Percentiles rank a stretch among this genome's conserved stretches.
Conservation (phyloP, 2,113 vertebrate genomes). For the Apteryx owenii region DNA sequence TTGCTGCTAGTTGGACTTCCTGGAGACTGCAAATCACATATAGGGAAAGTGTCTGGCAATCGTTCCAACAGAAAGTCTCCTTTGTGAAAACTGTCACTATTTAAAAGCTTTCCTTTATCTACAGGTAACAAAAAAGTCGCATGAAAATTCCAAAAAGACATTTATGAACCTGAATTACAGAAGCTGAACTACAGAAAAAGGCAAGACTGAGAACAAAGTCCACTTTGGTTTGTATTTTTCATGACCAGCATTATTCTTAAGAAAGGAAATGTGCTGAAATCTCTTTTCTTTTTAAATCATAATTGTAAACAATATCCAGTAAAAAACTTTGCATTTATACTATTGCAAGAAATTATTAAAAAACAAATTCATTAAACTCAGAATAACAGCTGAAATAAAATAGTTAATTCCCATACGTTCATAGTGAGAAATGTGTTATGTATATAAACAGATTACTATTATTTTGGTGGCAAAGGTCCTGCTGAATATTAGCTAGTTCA, state of each 20-base stretch:
- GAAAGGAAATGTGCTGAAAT: background rate
- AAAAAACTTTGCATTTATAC: background rate
- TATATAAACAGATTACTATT: background rate
- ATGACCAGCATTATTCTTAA: background rate
- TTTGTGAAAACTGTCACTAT: background rate
- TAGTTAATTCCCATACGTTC: background rate
- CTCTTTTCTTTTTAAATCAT: background rate
- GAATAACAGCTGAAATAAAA: background rate
- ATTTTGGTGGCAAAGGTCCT: background rate
- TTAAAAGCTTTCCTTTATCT: background rate
- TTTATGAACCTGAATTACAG: background rate
- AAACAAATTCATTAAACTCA: background rate
- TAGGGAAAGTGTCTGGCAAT: background rate
- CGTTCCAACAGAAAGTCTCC: background rate
- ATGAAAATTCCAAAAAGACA: background rate
- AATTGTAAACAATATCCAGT: background rate
- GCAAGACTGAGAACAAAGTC: background rate
- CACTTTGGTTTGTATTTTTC: background rate
- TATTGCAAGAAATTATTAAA: background rate
- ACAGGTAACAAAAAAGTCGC: background rate
- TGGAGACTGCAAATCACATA: background rate
- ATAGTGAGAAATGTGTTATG: background rate
- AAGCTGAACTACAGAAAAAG: background rate
- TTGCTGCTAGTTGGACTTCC: background rate
- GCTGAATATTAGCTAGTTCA: background rate